Base-by-base conservation (phyloP, 2,113 vertebrate species). In the Amphilophus citrinellus region DNA sequence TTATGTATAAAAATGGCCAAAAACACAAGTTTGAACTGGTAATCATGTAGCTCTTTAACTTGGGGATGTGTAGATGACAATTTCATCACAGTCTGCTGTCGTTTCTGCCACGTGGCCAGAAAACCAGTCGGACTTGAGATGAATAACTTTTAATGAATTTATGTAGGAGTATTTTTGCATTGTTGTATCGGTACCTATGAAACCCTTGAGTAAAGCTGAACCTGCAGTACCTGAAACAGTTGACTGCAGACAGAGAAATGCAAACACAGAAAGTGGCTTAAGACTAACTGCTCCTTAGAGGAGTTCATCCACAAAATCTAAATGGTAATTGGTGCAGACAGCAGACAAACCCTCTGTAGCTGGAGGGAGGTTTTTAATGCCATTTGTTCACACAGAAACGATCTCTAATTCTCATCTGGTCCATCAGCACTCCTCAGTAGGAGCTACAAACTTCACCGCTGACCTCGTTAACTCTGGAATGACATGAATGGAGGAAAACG, bases 361-460 rank as follows among this genome's bases (percentile, higher is more conserved):
- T 79, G 59, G n/a, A 78, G 20, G 59, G 13, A 80, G 30, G 18
- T 65, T 42, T 30, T 83, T 50, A 68, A 62, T 82, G 22, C 61
- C 73, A 80, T 75, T 35, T 68, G 76, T 80, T 17, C 10, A 47
- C 14, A 13, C 17, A 2, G 32, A 57, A 57, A 71, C 14, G 3
- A 42, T 6, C 32, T 73, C 42, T 59, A 13, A 44, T n/a, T 83
- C 44, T 57, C 58, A 44, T 60, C 32, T 44, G 42, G 50, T 68
- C 24, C 66, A 2, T 77, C 56, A 0, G 5, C 53, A 14, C 62
- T 82, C 59, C 4, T 68, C 61, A 50, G 10, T 11, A n/a, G 60
- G 27, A 77, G 65, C 75, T 57, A 37, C 56, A 80, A 76, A 71
- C 79, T 79, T 42, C 56, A 42, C 30, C 7, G 22, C 56, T 50